Conservation (phyloP, 2,113 vertebrate species). For the Cynopterus brachyotis region DNA sequence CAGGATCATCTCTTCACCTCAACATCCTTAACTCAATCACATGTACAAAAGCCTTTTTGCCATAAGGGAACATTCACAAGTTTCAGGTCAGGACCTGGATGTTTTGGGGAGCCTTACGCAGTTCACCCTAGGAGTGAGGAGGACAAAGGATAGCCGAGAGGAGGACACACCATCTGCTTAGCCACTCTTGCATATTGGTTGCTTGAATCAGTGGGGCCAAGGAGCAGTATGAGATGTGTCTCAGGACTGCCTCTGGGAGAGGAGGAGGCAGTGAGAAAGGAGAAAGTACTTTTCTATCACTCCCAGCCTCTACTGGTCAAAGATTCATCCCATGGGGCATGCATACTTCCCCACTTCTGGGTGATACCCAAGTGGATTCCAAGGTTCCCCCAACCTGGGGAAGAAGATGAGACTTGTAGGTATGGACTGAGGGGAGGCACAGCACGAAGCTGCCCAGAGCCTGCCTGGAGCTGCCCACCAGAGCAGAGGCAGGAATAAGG, state of each 20-base stretch:
- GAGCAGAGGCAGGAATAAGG: neutral
- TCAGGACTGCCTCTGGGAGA: neutral
- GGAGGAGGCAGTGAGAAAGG: neutral
- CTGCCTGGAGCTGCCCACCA: neutral
- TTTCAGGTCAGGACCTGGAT: neutral
- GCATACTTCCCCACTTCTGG: neutral
- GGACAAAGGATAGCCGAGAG: neutral
- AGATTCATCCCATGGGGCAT: neutral
- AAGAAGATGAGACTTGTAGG: neutral
- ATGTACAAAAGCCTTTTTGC: neutral
- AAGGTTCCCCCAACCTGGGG: neutral
- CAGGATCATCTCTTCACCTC: neutral
- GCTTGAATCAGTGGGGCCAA: neutral
- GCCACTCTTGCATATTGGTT: neutral
- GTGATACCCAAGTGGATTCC: neutral
- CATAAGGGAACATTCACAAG: neutral
- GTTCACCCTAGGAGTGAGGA: neutral
- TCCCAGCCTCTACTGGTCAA: neutral
- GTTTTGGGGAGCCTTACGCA: neutral
- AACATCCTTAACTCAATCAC: neutral
- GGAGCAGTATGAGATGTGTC: neutral
- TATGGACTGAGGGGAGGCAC: neutral
- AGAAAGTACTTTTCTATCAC: too few species aligned
- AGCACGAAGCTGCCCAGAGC: neutral
- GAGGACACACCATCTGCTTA: too few species aligned